Percentiles rank a stretch among this genome's conserved stretches.
Evolutionary conservation across 2,888 invertebrate species (phyloP).

Genomic region (Tetheella fluctuosa): DNA sequence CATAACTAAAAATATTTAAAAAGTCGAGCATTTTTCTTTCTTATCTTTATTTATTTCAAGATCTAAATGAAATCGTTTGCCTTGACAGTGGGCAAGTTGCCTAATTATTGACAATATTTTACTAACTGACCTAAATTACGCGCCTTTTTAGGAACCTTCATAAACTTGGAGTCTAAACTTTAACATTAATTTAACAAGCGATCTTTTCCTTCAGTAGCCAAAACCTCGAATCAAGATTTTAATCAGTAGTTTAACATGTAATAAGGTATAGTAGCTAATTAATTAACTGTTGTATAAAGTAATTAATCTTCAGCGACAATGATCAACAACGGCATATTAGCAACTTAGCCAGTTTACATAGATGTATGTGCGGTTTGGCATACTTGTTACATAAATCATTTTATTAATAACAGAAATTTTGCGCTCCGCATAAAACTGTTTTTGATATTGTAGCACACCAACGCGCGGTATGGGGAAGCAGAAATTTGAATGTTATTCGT

Average conservation of each 20-base stretch:
- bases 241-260: neutral
- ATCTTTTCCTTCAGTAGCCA: neutral
- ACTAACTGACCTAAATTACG: too few relatives aligned
- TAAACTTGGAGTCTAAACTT: neutral
- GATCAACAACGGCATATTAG: neutral
- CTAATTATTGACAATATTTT: neutral
- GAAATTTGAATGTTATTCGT: neutral
- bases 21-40: neutral
- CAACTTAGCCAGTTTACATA: neutral
- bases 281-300: constrained; percentile 3
- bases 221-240: neutral
- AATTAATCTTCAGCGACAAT: neutral
- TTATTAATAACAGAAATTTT: neutral
- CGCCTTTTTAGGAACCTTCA: too few relatives aligned
- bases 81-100: neutral
- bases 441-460: neutral
- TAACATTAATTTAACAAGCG: too few relatives aligned
- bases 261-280: neutral
- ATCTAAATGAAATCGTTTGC: neutral
- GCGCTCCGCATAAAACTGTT: neutral
- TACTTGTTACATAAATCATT: constrained; percentile 7
- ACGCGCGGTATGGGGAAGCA: neutral
- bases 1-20: too few relatives aligned
- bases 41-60: neutral
- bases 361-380: constrained; percentile 2